phyloP scores from a whole-genome alignment of 2,888 invertebrate species.

The Protonemura montana region DNA sequence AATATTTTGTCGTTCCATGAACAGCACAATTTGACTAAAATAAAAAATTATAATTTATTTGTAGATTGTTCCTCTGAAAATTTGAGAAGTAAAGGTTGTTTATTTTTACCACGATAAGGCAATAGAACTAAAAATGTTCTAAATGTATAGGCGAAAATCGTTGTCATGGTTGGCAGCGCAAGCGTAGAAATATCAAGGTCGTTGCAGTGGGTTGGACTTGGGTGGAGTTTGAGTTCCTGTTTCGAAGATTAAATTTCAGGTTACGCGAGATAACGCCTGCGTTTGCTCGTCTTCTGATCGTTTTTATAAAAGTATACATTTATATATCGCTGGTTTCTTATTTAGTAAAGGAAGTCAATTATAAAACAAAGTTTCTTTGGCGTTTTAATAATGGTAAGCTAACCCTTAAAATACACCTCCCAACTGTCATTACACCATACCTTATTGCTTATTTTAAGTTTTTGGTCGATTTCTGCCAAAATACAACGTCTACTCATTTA shows the following conservation, averaged over 20 bases:
- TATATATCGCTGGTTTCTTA: not conserved
- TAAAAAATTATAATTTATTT: too few relatives aligned
- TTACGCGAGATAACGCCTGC: not conserved
- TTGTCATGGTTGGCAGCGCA: not conserved
- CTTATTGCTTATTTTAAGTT: too few relatives aligned
- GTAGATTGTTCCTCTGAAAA: too few relatives aligned
- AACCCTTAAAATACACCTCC: not conserved
- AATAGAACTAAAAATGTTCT: too few relatives aligned
- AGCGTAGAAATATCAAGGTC: not conserved
- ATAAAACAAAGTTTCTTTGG: not conserved
- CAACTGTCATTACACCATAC: not conserved
- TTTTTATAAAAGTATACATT: not conserved
- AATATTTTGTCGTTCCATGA: not conserved
- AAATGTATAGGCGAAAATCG: too few relatives aligned
- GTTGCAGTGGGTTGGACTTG: not conserved
- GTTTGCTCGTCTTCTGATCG: not conserved
- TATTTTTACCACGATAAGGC: too few relatives aligned
- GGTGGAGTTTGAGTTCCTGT: conserved; percentile 1
- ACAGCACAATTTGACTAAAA: not conserved
- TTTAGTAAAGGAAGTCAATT: not conserved
- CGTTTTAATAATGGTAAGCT: not conserved
- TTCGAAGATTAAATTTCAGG: not conserved
- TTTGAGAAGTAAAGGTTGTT: too few relatives aligned
- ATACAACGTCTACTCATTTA: too few relatives aligned
- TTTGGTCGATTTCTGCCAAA: too few relatives aligned